Base-by-base conservation (phyloP, 2,113 vertebrate species). In the Pomatostomus ruficeps region DNA sequence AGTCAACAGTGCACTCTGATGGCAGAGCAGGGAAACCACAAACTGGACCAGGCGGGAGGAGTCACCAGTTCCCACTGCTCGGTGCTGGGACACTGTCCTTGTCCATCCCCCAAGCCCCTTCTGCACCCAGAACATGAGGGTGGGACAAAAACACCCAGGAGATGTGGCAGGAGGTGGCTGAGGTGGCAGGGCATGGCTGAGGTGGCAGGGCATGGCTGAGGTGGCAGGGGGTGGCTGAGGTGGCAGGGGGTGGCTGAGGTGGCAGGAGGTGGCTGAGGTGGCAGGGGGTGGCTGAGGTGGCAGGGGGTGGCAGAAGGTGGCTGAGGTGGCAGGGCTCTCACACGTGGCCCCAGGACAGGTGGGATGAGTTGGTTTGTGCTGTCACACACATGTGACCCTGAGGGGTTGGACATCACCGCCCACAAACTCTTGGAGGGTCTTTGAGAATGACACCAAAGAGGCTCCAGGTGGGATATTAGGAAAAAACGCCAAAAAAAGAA, bases 1-100 rank as follows among this genome's bases (percentile, higher is more conserved):
- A 90, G 67, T 31, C 90, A 94, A 96, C 95, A 97, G 66, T 94
- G 95, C 96, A 66, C 96, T 91, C 96, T 97, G 12, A 93, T 94
- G 96, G 96, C 88, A 91, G 65, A 33, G 0, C 36, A 18, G 82
- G 54, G 92, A 88, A 96, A 83, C 51, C 75, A 76, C 93, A 76
- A 57, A 91, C 62, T 48, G 81, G 55, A 33, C n/a, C 68, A 66
- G 33, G 6, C 48, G 52, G 26, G 65, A 90, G 40, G 28, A 63
- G 52, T 23, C 12, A 13, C 0, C 51, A 5, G 6, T 10, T 4
- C 45, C 48, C 61, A 31, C 55, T 15, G 1, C 52, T 38, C 28
- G 2, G 17, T 0, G 29, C 40, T 78, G n/a, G 23, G 40, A 42
- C 13, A 11, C 42, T 2, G 21, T 4, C n/a, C 25, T 14, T 45